Evolutionary conservation across 2,888 invertebrate genomes (phyloP), one percentile per base, ranked within the genome.

Genomic region (Teleiodes luculella): DNA sequence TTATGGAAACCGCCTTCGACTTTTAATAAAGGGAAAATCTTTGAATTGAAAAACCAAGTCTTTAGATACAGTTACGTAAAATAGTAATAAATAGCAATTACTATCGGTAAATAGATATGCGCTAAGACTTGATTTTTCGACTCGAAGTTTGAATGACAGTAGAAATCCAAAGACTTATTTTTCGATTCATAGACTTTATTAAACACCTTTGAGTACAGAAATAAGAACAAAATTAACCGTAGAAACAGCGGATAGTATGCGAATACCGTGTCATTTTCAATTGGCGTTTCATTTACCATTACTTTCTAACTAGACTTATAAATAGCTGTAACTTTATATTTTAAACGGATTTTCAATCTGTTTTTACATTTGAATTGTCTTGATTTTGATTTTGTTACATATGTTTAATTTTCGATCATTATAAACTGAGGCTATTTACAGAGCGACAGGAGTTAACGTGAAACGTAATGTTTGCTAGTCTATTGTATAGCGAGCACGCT

Each of bases 11-110:
- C n/a, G n/a, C n/a, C n/a, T n/a, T n/a, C n/a, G n/a, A n/a, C n/a
- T n/a, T n/a, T n/a, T n/a, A n/a, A 1, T 13, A n/a, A 45, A 45
- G 45, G 13, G 3, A 6, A 46, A 35, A 49, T 31, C 49, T 49
- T 20, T 49, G 49, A 36, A 49, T 37, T 4, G n/a, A 36, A 49
- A 49, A 36, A 49, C 49, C 49, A 49, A 49, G 49, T 13, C 49
- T 49, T 49, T 49, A 20, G 49, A 49, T 49, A 36, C 36, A 24
- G 6, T 24, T 4, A 14, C 2, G 11, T n/a, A 13, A 37, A 20
- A 13, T 7, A 37, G 20, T n/a, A 18, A n/a, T 37, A 31, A 13
- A 33, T 13, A n/a, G 28, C 6, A 14, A 47, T 33, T 49, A 36
- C 49, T 36, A 16, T 3, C 37, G 6, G 36, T 1, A 49, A 37